A percentile compares a stretch with the other conserved stretches of the same genome.
Evolutionary conservation across 2,797 vertebrate species (phyloP).

Genomic region (Pangasius sanitwongsei): DNA sequence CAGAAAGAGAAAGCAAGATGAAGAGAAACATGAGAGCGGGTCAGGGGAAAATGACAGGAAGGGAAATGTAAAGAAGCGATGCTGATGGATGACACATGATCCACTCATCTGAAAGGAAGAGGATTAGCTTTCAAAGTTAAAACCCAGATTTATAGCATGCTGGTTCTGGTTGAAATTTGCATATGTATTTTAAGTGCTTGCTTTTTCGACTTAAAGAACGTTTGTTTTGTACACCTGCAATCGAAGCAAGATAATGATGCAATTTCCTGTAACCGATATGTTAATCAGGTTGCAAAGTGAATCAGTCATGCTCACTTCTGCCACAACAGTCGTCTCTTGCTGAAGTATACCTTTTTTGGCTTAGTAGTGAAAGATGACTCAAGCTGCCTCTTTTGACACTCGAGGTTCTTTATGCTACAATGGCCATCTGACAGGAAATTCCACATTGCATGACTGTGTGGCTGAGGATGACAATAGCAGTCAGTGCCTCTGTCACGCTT

Average conservation of each 20-base stretch:
- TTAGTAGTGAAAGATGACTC: slow-evolving; percentile 68
- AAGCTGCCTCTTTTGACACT: slow-evolving; percentile 69
- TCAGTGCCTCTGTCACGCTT: slow-evolving; percentile 66
- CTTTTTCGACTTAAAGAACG: background rate
- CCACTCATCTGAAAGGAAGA: slow-evolving; percentile 40
- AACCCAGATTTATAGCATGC: background rate
- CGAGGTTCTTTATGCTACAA: slow-evolving; percentile 71
- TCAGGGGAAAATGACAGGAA: slow-evolving; percentile 29
- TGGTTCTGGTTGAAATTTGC: background rate
- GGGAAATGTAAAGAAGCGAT: slow-evolving; percentile 11
- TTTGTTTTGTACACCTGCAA: no score
- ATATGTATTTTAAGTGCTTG: background rate
- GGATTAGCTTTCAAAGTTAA: slow-evolving; percentile 31
- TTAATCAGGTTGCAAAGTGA: slow-evolving; percentile 32
- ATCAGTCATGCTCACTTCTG: slow-evolving; percentile 19
- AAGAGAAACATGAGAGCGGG: slow-evolving; percentile 29
- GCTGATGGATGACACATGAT: slow-evolving; percentile 44
- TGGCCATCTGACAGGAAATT: slow-evolving; percentile 79
- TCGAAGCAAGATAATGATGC: background rate
- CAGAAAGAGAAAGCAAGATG: slow-evolving; percentile 43
- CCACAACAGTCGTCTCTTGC: slow-evolving; percentile 38
- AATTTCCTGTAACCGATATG: slow-evolving; percentile 22
- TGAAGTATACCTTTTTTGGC: slow-evolving; percentile 36
- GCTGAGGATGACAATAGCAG: slow-evolving; percentile 70
- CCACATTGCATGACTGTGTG: slow-evolving; percentile 75